Evolutionary conservation across 1,140 invertebrate genomes (phyloP).

Genomic region (Formica selysi): DNA sequence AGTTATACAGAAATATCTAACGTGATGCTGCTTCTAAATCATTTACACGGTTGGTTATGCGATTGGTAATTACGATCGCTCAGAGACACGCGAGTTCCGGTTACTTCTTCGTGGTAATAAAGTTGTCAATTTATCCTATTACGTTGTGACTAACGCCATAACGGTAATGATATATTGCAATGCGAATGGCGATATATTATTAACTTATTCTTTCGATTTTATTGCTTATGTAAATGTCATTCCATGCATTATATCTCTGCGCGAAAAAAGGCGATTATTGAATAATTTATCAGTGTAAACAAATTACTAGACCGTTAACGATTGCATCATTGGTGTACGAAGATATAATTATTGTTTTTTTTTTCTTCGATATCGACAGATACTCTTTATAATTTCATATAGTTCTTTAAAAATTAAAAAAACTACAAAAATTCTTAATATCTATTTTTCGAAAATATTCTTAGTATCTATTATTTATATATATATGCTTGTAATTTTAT

Average conservation of each 20-base stretch:
- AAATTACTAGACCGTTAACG: constrained; percentile 9
- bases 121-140: constrained; percentile 33
- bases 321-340: background rate
- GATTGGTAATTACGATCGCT: constrained; percentile 11
- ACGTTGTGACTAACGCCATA: constrained; percentile 6
- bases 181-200: background rate
- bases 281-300: constrained; percentile 43
- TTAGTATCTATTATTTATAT: no score
- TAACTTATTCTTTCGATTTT: constrained; percentile 37
- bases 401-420: background rate
- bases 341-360: background rate
- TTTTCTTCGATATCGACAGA: background rate
- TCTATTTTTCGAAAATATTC: no score
- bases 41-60: background rate
- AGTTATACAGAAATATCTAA: constrained; percentile 5
- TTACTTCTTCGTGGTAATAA: constrained; percentile 37
- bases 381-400: background rate
- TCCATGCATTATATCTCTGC: background rate
- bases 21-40: constrained; percentile 30
- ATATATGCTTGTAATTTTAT: no score
- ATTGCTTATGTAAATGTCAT: constrained; percentile 44
- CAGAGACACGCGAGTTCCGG: constrained; percentile 39
- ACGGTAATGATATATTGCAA: constrained; percentile 32
- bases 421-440: no score
- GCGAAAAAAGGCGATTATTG: constrained; percentile 8